Conservation (phyloP, 2,888 invertebrate species). For the Nomada flava region DNA sequence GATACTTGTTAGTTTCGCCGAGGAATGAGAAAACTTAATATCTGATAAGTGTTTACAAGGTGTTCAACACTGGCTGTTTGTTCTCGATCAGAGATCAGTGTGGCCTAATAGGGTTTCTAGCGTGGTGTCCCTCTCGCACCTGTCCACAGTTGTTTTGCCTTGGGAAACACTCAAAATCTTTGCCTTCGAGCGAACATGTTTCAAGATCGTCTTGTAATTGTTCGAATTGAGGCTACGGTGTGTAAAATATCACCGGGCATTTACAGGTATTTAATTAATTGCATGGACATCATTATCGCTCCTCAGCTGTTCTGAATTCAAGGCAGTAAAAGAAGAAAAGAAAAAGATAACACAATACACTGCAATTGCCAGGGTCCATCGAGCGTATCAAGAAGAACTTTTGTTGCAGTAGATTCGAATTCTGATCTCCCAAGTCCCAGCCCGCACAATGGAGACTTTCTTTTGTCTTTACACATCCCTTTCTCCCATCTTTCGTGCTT, state of each 20-base stretch:
- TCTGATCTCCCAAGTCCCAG: slow-evolving; percentile 19
- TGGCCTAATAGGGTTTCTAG: neutral
- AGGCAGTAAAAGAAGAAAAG: neutral
- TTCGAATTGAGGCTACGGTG: too few relatives aligned
- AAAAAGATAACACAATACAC: neutral
- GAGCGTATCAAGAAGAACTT: slow-evolving; percentile 1
- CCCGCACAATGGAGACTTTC: slow-evolving; percentile 45
- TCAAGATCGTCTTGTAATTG: too few relatives aligned
- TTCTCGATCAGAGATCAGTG: neutral
- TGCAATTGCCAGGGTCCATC: neutral
- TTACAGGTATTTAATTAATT: too few relatives aligned
- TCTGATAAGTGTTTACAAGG: slow-evolving; percentile 11
- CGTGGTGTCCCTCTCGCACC: too few relatives aligned
- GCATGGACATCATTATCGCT: neutral
- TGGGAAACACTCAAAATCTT: too few relatives aligned
- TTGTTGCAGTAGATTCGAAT: neutral
- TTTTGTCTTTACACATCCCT: slow-evolving; percentile 57
- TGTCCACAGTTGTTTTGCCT: too few relatives aligned
- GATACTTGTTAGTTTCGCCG: neutral
- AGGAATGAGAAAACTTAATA: slow-evolving; percentile 15
- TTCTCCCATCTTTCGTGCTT: slow-evolving; percentile 47
- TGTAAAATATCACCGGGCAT: too few relatives aligned
- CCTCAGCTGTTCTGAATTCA: neutral
- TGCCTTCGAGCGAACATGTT: too few relatives aligned
- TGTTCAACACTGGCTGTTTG: slow-evolving; percentile 3